Percentiles rank a stretch among this genome's conserved stretches.
Evolutionary conservation across 2,888 invertebrate species (phyloP).

Genomic region (Gordius sp.): DNA sequence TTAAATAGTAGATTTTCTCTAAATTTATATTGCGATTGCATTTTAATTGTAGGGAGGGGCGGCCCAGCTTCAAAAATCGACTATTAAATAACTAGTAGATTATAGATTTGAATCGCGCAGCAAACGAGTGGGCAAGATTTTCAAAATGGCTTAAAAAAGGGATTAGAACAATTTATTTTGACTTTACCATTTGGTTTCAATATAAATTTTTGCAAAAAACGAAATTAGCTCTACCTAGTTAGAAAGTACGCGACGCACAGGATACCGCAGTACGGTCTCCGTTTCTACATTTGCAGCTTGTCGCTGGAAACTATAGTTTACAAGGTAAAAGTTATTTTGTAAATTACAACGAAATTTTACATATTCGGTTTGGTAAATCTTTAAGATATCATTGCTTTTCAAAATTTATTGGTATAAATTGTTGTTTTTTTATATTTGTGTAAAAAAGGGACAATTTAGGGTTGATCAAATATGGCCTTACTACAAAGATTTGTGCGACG

Average conservation of each 20-base stretch:
- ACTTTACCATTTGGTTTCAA: too few relatives aligned
- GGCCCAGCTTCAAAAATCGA: too few relatives aligned
- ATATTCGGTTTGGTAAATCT: neutral
- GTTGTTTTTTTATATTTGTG: neutral
- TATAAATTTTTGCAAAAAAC: neutral
- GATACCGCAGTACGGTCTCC: conserved; percentile 50
- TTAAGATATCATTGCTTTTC: neutral
- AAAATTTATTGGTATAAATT: neutral
- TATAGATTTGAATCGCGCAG: too few relatives aligned
- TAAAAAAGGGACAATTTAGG: conserved; percentile 51
- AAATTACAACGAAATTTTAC: neutral
- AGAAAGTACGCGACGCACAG: conserved; percentile 71
- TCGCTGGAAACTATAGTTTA: conserved; percentile 69
- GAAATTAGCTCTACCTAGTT: conserved; percentile 52
- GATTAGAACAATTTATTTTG: too few relatives aligned
- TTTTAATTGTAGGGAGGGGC: too few relatives aligned
- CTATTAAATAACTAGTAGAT: too few relatives aligned
- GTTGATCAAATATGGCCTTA: conserved; percentile 69
- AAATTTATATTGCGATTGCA: too few relatives aligned
- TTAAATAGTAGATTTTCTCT: too few relatives aligned
- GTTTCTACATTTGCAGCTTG: conserved; percentile 85
- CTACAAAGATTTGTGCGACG: conserved; percentile 36
- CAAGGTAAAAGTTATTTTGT: conserved; percentile 36
- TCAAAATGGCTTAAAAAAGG: too few relatives aligned
- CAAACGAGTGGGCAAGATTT: too few relatives aligned